A percentile compares a stretch with the other conserved stretches of the same genome.
These are phyloP conservation scores for Diabrotica balteata DNA, from an alignment of 2,888 invertebrate genomes.

Conservation along the genomic window DNA sequence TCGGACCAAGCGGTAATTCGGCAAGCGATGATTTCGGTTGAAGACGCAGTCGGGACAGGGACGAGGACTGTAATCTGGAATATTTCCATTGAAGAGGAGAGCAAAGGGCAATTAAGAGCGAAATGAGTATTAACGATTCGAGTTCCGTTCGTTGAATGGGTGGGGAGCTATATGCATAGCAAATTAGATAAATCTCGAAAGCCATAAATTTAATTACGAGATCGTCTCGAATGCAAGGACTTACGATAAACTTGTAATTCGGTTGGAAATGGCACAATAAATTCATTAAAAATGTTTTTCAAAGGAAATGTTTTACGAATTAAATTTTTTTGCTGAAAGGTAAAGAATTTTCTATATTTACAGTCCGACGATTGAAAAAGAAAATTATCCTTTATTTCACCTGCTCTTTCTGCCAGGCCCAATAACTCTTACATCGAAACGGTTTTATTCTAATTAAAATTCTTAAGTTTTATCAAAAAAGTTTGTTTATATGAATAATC, in stretches of 20 bases:
- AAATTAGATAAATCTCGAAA: slow-evolving; percentile 28
- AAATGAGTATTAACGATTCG: slow-evolving; percentile 30
- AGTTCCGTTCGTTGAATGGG: slow-evolving; percentile 24
- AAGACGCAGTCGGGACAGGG: slow-evolving; percentile 10
- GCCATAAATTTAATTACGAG: slow-evolving; percentile 32
- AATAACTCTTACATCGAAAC: too few relatives aligned
- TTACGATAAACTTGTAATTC: slow-evolving; percentile 28
- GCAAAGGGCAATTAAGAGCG: slow-evolving; percentile 30
- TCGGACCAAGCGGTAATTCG: slow-evolving; percentile 8
- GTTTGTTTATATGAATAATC: too few relatives aligned
- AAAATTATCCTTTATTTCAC: too few relatives aligned
- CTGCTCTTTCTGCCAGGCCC: too few relatives aligned
- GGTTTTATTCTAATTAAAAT: too few relatives aligned
- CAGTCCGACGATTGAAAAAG: too few relatives aligned
- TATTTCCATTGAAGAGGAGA: slow-evolving; percentile 28
- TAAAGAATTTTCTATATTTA: background rate
- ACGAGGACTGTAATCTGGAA: slow-evolving; percentile 18
- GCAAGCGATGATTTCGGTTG: slow-evolving; percentile 13
- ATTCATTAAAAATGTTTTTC: slow-evolving; percentile 24
- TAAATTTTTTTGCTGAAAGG: slow-evolving; percentile 15
- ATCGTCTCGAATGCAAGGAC: slow-evolving; percentile 26
- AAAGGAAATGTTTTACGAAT: slow-evolving; percentile 18
- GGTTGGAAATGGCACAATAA: slow-evolving; percentile 29
- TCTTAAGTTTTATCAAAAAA: too few relatives aligned
- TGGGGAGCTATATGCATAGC: slow-evolving; percentile 28